Base-by-base conservation (phyloP, 2,888 invertebrate species). In the Drosophila meridionalis region DNA sequence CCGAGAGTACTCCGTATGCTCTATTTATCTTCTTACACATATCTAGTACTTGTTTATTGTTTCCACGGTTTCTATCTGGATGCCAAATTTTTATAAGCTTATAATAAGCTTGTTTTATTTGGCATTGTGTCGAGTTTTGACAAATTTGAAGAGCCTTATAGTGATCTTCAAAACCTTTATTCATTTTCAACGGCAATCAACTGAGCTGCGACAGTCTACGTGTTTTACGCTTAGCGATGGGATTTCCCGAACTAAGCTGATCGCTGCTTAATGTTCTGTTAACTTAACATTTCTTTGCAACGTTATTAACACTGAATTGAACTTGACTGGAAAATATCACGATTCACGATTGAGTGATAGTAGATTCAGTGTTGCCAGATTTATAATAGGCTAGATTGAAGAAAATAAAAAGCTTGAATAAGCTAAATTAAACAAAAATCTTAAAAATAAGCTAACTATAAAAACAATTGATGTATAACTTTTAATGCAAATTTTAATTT, bases 11-110 rank as follows among this genome's bases (percentile, higher is more conserved):
- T 11, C 0, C 0, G 20, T 55, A 43, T 1, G 71, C 52, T 3
- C 3, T 9, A 43, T 0, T 67, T n/a, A 67, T 11, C 9, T 0
- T 9, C 20, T 62, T 66, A 36, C 43, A 58, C 2, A 5, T 2
- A 9, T 72, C 43, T 3, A 47, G 11, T 0, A 4, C 28, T 0
- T 9, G 0, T 0, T 3, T 4, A 12, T 5, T n/a, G 50, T 60
- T 47, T 0, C 11, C 1, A n/a, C 14, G 45, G 9, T 67, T 76
- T 12, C 73, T 79, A 14, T 80, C 77, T 30, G 77, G 80, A 55
- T 79, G 80, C 3, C 32, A 42, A n/a, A 7, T 30, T 5, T 6
- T 20, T 0, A 68, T 14, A 11, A 69, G 57, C 8, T 32, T 38
- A 9, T 1, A 0, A 28, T 12, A 79, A 8, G 61, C 48, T 11